Conservation (phyloP, 2,113 vertebrate species). For the Macroglossus sobrinus region DNA sequence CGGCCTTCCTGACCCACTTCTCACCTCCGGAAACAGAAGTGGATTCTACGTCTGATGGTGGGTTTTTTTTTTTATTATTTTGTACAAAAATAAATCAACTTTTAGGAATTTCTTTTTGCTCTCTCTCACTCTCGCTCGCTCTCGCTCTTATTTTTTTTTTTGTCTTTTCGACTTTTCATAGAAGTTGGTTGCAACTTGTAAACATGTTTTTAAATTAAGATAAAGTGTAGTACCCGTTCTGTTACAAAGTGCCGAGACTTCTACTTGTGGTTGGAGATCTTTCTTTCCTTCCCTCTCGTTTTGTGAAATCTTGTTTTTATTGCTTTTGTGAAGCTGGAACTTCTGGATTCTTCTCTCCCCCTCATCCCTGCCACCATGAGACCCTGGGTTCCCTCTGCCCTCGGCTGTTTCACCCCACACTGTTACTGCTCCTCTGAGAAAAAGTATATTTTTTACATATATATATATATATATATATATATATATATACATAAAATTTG, state of each 20-base stretch:
- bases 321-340: slow-evolving; percentile 79
- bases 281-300: slow-evolving; percentile 49
- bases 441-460: slow-evolving; percentile 64
- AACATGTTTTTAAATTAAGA: slow-evolving; percentile 83
- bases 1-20: slow-evolving; percentile 67
- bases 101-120: slow-evolving; percentile 73
- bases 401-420: slow-evolving; percentile 57
- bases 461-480: slow-evolving; percentile 60
- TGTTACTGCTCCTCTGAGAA: slow-evolving; percentile 68
- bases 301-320: slow-evolving; percentile 73
- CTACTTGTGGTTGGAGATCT: slow-evolving; percentile 52
- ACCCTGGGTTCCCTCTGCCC: slow-evolving; percentile 50
- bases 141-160: slow-evolving; percentile 36
- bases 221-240: slow-evolving; percentile 83
- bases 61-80: slow-evolving; percentile 76
- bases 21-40: slow-evolving; percentile 64
- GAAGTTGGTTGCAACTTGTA: slow-evolving; percentile 82
- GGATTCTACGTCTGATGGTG: slow-evolving; percentile 68
- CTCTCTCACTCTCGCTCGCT: slow-evolving; percentile 43
- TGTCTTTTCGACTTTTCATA: slow-evolving; percentile 78
- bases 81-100: slow-evolving; percentile 83
- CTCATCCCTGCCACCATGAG: slow-evolving; percentile 22
- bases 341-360: slow-evolving; percentile 40
- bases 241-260: slow-evolving; percentile 81
- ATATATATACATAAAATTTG: slow-evolving; percentile 67